These are phyloP conservation scores for Philonicus albiceps DNA, from an alignment of 2,888 invertebrate species.

Conservation along the genomic window DNA sequence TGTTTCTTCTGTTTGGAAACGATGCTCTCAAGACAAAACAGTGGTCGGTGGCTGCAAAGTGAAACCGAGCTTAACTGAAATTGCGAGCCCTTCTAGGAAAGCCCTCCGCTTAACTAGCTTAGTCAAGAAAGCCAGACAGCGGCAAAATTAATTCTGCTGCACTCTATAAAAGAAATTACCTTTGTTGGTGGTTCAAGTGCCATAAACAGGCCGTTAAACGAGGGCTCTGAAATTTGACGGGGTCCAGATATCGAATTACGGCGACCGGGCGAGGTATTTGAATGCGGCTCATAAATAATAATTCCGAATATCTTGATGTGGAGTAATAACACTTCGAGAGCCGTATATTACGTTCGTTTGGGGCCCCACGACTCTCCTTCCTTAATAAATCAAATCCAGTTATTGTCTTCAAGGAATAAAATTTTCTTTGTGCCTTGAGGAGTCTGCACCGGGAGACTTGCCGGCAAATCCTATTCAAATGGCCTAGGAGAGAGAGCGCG, in stretches of 20 bases:
- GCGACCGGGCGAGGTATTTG: constrained; percentile 42
- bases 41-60: not conserved
- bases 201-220: constrained; percentile 21
- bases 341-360: constrained; percentile 45
- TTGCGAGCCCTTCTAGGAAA: not conserved
- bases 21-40: not conserved
- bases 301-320: constrained; percentile 48
- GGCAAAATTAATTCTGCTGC: not conserved
- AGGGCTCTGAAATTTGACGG: constrained; percentile 9
- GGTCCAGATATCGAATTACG: constrained; percentile 43
- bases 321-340: constrained; percentile 47
- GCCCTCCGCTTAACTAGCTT: not conserved
- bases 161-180: not conserved
- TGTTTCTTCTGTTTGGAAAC: not conserved
- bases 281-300: constrained; percentile 47
- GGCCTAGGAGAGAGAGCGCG: constrained; percentile 27
- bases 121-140: not conserved
- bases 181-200: constrained; percentile 10
- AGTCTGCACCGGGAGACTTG: not conserved
- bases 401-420: constrained; percentile 48
- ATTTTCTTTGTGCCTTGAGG: constrained; percentile 35
- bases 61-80: not conserved
- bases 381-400: constrained; percentile 48
- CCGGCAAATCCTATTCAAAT: constrained; percentile 39
- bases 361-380: constrained; percentile 25